Base-by-base conservation (phyloP, 1,140 invertebrate genomes). In the Varroa destructor region DNA sequence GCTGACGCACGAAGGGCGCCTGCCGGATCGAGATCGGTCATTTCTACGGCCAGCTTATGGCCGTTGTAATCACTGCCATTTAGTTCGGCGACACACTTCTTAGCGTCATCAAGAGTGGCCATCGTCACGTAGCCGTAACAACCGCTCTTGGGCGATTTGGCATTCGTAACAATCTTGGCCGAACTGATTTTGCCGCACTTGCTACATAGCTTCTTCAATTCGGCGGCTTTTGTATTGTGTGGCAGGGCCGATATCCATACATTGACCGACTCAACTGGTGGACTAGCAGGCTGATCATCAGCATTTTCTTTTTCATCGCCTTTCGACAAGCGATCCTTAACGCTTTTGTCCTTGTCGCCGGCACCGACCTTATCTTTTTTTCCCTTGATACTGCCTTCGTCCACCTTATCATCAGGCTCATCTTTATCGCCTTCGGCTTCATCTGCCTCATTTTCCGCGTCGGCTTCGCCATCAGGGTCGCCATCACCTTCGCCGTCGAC, bases 51-150 rank as follows among this genome's bases (percentile, higher is more conserved):
- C 77, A 97, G 95, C 79, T 93, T 90, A 73, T 89, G 86, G 4
- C 91, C 92, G 80, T 95, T 90, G 40, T 95, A 81, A 80, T 96
- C 89, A 55, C 91, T 93, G 72, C 87, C 85, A 79, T 95, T 89
- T 10, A 95, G 81, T 80, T 91, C 85, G 76, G 89, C 86, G 76
- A 95, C 93, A 79, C 91, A 93, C 75, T 89, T 88, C 36, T 87
- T 85, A 5, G 91, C 91, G 81, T 95, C 92, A 73, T 89, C 88
- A 55, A 86, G 85, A 37, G 87, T 88, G 0, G 87, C 87, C 90
- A 96, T 94, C 0, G 91, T 94, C 1, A 97, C 90, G 79, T 93
- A 94, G 46, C 93, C 93, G 79, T 93, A 96, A 79, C 91, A 95
- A 71, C 89, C 85, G 36, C 90, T 88, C 37, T 91, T 91, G 1